Evolutionary conservation across 2,113 vertebrate genomes (phyloP).

Genomic region (Ariopsis seemanni): DNA sequence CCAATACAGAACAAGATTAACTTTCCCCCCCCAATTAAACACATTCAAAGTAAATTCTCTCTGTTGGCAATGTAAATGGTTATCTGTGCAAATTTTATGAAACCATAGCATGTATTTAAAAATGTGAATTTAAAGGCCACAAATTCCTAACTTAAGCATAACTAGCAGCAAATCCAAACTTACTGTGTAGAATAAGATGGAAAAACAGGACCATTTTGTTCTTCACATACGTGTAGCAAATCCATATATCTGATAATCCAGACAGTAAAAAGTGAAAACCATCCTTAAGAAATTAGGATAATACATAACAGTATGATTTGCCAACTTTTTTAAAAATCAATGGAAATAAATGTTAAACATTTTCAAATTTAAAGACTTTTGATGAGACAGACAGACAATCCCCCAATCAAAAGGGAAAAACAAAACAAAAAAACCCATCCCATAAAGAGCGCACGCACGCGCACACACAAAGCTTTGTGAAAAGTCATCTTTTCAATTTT

Average conservation of each 20-base stretch:
- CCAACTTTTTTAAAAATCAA: not conserved
- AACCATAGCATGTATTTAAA: not conserved
- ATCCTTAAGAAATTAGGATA: not conserved
- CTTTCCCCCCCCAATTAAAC: not conserved
- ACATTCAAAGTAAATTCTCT: slow-evolving; percentile 6
- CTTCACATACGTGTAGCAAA: not conserved
- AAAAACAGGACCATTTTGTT: not conserved
- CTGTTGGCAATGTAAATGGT: not conserved
- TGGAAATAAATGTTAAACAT: not conserved
- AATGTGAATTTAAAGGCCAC: slow-evolving; percentile 25
- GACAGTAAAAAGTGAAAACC: not conserved
- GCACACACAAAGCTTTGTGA: slow-evolving; percentile 39
- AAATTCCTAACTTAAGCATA: not conserved
- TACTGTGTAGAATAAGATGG: not conserved
- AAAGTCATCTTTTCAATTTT: slow-evolving; percentile 26
- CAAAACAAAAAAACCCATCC: not conserved
- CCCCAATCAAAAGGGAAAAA: too few relatives aligned
- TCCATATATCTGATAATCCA: not conserved
- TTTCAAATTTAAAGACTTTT: not conserved
- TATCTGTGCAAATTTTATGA: not conserved
- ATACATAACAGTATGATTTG: not conserved
- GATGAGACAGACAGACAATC: not conserved
- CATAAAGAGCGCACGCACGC: slow-evolving; percentile 64
- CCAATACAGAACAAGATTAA: not conserved
- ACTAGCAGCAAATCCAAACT: slow-evolving; percentile 35